phyloP scores from a whole-genome alignment of 2,113 vertebrate species.

The Myotis brandtii region DNA sequence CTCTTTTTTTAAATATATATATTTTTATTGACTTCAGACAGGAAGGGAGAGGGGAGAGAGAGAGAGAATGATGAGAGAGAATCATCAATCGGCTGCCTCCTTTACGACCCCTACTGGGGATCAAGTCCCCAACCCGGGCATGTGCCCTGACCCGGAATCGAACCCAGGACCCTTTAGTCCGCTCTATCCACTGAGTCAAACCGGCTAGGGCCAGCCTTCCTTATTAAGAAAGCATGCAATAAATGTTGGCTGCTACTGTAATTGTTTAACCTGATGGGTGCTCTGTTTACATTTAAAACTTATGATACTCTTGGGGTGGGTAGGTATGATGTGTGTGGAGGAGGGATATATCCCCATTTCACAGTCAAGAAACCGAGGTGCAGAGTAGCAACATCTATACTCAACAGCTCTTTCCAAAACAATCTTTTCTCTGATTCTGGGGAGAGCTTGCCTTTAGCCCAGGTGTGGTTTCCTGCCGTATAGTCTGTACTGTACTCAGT shows the following conservation, averaged over 20 bases:
- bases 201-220: background rate
- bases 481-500: conserved; percentile 54
- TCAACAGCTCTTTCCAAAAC: background rate
- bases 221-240: background rate
- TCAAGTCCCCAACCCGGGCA: too few species aligned
- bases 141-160: too few species aligned
- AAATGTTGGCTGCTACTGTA: background rate
- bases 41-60: too few species aligned
- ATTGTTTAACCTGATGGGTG: background rate
- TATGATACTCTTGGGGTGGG: background rate
- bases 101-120: too few species aligned
- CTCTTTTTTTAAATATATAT: too few species aligned
- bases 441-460: conserved; percentile 36
- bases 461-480: conserved; percentile 69
- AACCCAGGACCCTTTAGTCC: too few species aligned
- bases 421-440: background rate
- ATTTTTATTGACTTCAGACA: too few species aligned
- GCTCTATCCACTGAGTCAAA: too few species aligned
- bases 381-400: background rate
- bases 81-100: too few species aligned
- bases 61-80: too few species aligned
- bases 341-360: background rate
- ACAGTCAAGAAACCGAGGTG: background rate
- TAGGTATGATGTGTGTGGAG: background rate
- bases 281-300: background rate